Conservation (phyloP, 2,888 invertebrate species). For the Morinoia aosen region DNA sequence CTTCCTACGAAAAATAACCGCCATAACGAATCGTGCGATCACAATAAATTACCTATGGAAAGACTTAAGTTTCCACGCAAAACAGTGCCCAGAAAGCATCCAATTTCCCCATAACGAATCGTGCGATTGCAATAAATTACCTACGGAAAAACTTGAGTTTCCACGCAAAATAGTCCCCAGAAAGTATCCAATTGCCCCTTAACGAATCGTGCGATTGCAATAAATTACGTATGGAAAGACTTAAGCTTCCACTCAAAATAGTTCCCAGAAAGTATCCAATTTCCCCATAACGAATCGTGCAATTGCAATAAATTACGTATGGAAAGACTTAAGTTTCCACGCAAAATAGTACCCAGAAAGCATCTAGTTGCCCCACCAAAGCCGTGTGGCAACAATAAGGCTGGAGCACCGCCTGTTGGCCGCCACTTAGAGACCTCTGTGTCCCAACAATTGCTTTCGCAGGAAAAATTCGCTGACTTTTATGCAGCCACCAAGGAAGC, state of each 20-base stretch:
- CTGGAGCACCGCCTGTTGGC: not conserved
- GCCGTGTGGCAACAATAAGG: constrained; percentile 12
- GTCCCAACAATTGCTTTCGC: constrained; percentile 3
- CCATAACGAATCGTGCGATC: not conserved
- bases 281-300: not conserved
- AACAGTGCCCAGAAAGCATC: not conserved
- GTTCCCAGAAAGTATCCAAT: not conserved
- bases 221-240: not conserved
- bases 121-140: not conserved
- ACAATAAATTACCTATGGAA: not conserved
- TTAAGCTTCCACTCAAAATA: not conserved
- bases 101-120: not conserved
- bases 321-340: not conserved
- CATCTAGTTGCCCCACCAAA: not conserved
- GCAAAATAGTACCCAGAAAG: not conserved
- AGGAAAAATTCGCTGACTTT: constrained; percentile 6
- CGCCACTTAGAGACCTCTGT: not conserved
- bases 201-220: not conserved
- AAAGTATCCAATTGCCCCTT: not conserved
- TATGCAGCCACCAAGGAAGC: not conserved
- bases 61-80: not conserved
- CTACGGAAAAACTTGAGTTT: not conserved
- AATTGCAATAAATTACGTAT: not conserved
- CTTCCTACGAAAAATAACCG: not conserved
- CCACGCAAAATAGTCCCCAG: not conserved